These are phyloP conservation scores for Plutella xylostella DNA, from an alignment of 2,888 invertebrate genomes.

Conservation along the genomic window DNA sequence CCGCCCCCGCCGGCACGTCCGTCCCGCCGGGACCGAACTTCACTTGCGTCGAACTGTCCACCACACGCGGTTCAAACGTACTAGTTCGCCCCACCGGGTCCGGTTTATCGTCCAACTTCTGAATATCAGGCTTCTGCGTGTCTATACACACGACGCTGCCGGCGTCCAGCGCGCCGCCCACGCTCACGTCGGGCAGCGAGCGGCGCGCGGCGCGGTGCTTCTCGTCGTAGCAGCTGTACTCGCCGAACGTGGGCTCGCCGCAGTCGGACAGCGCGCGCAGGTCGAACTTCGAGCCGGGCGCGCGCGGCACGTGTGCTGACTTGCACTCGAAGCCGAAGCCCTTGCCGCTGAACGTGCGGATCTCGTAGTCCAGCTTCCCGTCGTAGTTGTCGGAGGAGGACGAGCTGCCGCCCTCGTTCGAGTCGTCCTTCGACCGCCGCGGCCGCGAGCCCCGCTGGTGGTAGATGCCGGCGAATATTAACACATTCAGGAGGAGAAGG, in stretches of 20 bases:
- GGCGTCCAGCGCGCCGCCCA: slow-evolving; percentile 72
- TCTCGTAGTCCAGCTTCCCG: slow-evolving; percentile 66
- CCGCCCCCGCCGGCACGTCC: slow-evolving; percentile 21
- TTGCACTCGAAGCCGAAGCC: slow-evolving; percentile 70
- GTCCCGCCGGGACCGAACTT: slow-evolving; percentile 45
- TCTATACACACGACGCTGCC: slow-evolving; percentile 64
- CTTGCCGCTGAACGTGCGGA: slow-evolving; percentile 64
- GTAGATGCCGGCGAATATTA: slow-evolving; percentile 91
- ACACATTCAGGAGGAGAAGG: slow-evolving; percentile 81
- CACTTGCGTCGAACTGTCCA: slow-evolving; percentile 64
- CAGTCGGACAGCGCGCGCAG: slow-evolving; percentile 64
- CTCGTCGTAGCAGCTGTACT: slow-evolving; percentile 76
- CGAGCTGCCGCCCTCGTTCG: slow-evolving; percentile 79
- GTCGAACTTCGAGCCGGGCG: slow-evolving; percentile 55
- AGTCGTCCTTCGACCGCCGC: slow-evolving; percentile 81
- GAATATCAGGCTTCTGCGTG: slow-evolving; percentile 64
- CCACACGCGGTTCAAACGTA: slow-evolving; percentile 61
- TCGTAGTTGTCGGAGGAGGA: slow-evolving; percentile 75
- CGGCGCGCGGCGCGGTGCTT: slow-evolving; percentile 70
- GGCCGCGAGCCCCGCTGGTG: slow-evolving; percentile 82
- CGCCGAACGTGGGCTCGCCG: slow-evolving; percentile 69
- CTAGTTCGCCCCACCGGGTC: slow-evolving; percentile 55
- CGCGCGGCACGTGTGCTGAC: slow-evolving; percentile 64
- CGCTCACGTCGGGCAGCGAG: slow-evolving; percentile 71
- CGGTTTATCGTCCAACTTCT: slow-evolving; percentile 50